Evolutionary conservation across 2,797 vertebrate genomes (phyloP).

Genomic region (Microtus obscurus): DNA sequence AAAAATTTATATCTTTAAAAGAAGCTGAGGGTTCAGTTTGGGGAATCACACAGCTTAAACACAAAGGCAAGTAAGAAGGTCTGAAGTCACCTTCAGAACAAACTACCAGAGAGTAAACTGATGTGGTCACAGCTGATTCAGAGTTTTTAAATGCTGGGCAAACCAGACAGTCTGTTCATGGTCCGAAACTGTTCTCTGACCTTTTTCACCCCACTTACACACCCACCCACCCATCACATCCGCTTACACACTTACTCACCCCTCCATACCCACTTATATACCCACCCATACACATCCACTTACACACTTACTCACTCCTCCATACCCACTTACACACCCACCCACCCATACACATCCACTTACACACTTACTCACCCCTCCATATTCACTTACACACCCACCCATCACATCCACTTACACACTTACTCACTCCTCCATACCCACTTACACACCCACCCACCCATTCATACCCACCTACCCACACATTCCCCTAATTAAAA

Average conservation of each 20-base stretch:
- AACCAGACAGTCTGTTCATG: background rate
- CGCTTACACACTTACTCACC: background rate
- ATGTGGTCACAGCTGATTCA: background rate
- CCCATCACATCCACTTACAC: background rate
- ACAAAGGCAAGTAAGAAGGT: background rate
- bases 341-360: background rate
- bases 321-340: background rate
- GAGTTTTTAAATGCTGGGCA: background rate
- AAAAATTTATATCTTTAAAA: slow-evolving; percentile 42
- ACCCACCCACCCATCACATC: background rate
- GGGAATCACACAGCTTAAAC: background rate
- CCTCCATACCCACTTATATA: background rate
- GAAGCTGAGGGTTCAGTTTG: background rate
- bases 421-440: background rate
- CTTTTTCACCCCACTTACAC: background rate
- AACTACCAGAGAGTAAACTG: background rate
- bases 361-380: background rate
- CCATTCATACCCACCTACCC: background rate
- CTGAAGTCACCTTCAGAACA: background rate
- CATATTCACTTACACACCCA: background rate
- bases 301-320: background rate
- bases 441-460: background rate
- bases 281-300: background rate
- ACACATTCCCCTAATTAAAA: background rate
- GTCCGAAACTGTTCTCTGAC: background rate